phyloP scores from a whole-genome alignment of 2,113 vertebrate species.

The Anoplopoma fimbria region DNA sequence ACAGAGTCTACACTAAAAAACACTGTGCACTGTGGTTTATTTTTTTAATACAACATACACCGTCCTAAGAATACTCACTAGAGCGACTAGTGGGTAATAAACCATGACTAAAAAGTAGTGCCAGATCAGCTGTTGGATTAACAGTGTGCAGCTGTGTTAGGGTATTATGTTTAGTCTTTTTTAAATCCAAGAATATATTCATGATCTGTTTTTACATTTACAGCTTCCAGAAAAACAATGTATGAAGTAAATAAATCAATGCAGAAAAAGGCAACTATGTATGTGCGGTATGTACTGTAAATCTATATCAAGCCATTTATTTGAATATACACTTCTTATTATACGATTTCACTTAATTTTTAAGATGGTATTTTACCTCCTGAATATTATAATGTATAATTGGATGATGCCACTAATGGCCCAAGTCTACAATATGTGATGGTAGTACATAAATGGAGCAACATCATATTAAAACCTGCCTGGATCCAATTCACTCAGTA shows the following conservation, averaged over 20 bases:
- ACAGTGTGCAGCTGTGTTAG: background rate
- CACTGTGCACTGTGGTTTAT: background rate
- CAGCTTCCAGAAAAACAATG: background rate
- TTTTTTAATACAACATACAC: background rate
- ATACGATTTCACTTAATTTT: background rate
- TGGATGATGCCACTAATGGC: background rate
- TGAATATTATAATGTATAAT: background rate
- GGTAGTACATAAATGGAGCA: background rate
- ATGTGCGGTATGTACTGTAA: background rate
- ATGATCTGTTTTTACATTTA: background rate
- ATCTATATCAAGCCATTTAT: background rate
- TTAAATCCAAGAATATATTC: background rate
- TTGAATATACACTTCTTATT: background rate
- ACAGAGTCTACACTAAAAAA: background rate
- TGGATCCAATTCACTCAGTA: background rate
- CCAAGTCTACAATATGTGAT: background rate
- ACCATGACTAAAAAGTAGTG: background rate
- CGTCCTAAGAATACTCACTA: background rate
- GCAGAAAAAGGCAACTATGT: background rate
- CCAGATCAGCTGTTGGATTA: background rate
- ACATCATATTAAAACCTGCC: slow-evolving; percentile 3
- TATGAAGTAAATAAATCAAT: background rate
- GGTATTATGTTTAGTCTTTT: background rate
- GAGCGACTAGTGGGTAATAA: background rate
- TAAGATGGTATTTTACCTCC: background rate